Conservation (phyloP, 2,888 invertebrate species). For the Ichneumoninae sp. region DNA sequence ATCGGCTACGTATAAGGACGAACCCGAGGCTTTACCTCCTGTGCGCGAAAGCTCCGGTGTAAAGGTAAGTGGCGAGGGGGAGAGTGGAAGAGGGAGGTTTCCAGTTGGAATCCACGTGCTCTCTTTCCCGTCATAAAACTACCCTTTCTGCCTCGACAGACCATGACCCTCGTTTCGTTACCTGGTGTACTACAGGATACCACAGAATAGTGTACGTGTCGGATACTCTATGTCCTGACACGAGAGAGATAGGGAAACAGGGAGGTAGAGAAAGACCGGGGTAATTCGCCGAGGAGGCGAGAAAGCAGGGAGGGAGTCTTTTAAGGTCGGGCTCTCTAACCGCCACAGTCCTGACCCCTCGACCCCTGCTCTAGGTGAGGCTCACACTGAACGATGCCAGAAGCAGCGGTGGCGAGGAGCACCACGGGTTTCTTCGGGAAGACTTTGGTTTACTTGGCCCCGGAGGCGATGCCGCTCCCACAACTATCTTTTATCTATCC, state of each 20-base stretch:
- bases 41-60: constrained; percentile 14
- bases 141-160: constrained; percentile 57
- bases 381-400: constrained; percentile 51
- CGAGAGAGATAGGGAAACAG: constrained; percentile 13
- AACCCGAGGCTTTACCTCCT: not conserved
- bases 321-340: constrained; percentile 65
- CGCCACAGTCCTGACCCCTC: constrained; percentile 58
- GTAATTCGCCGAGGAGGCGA: constrained; percentile 67
- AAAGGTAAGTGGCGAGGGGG: constrained; percentile 54
- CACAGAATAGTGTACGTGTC: constrained; percentile 41
- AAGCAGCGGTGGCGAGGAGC: constrained; percentile 35
- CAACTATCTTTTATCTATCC: constrained; percentile 31
- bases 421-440: constrained; percentile 26
- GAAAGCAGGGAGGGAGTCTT: constrained; percentile 61
- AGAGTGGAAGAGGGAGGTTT: constrained; percentile 41
- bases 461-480: constrained; percentile 50
- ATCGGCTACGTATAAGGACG: constrained; percentile 45
- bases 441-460: constrained; percentile 36
- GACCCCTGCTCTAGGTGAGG: constrained; percentile 41
- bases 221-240: constrained; percentile 41
- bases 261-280: constrained; percentile 34
- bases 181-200: constrained; percentile 49
- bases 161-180: constrained; percentile 70
- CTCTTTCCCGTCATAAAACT: constrained; percentile 73
- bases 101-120: constrained; percentile 67